Conservation (phyloP, 1,140 invertebrate genomes). For the Lanistes nyassanus region DNA sequence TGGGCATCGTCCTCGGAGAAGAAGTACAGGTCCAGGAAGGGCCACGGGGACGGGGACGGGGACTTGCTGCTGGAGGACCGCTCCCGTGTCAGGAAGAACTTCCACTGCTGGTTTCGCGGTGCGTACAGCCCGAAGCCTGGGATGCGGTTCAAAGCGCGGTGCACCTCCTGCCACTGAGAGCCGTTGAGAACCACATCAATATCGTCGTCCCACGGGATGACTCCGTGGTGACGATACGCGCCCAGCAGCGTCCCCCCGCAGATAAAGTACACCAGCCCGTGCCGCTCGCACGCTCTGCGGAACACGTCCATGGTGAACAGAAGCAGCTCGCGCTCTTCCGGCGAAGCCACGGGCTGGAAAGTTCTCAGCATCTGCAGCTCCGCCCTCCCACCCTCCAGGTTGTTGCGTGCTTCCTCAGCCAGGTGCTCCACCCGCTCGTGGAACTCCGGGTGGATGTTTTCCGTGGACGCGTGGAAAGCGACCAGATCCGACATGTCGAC, state of each 20-base stretch:
- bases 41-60: slow-evolving; percentile 35
- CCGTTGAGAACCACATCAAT: slow-evolving; percentile 44
- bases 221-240: slow-evolving; percentile 39
- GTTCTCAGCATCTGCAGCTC: neutral
- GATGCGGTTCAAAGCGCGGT: slow-evolving; percentile 19
- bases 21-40: slow-evolving; percentile 57
- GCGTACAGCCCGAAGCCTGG: slow-evolving; percentile 20
- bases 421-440: neutral
- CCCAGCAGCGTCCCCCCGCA: slow-evolving; percentile 49
- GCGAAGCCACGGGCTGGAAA: slow-evolving; percentile 27
- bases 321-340: slow-evolving; percentile 17
- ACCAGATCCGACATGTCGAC: slow-evolving; percentile 10
- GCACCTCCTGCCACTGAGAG: slow-evolving; percentile 31
- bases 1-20: slow-evolving; percentile 53
- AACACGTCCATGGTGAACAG: slow-evolving; percentile 34
- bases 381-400: neutral
- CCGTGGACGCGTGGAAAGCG: neutral
- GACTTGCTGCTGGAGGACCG: neutral
- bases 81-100: slow-evolving; percentile 32
- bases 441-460: slow-evolving; percentile 1
- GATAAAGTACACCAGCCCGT: slow-evolving; percentile 48
- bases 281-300: slow-evolving; percentile 23
- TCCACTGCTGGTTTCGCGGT: slow-evolving; percentile 37
- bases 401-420: neutral
- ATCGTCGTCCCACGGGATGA: slow-evolving; percentile 58